Percentiles rank a stretch among this genome's conserved stretches.
Conservation (phyloP, 2,888 invertebrate genomes). For the Arctia plantaginis region DNA sequence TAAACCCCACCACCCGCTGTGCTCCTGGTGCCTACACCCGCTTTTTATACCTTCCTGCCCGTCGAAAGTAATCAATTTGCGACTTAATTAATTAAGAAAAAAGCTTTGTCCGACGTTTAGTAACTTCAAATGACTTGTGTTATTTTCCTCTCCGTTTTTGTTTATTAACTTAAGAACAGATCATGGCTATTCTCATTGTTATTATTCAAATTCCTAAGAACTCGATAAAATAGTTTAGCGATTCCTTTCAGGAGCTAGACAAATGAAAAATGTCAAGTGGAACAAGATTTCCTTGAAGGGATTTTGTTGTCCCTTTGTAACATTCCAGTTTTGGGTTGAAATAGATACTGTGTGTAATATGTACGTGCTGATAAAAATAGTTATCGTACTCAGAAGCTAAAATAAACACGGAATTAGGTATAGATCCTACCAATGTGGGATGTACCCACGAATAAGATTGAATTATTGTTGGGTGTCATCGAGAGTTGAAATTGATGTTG, state of each 20-base stretch:
- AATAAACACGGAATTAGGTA: too few relatives aligned
- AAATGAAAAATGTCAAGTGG: constrained; percentile 12
- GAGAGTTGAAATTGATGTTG: background rate
- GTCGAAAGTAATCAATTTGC: constrained; percentile 86
- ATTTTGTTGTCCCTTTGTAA: constrained; percentile 3
- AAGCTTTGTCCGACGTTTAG: constrained; percentile 62
- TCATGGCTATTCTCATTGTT: constrained; percentile 21
- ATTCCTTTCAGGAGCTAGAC: constrained; percentile 18
- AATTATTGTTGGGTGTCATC: background rate
- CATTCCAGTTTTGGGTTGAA: background rate
- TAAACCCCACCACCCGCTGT: constrained; percentile 73
- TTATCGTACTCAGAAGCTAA: background rate
- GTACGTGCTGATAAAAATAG: background rate
- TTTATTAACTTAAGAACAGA: constrained; percentile 41
- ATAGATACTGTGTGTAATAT: background rate
- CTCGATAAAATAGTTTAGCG: constrained; percentile 19
- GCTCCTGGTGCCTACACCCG: constrained; percentile 80
- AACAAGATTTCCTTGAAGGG: background rate
- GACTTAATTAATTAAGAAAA: constrained; percentile 86
- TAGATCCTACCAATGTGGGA: background rate
- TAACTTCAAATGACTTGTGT: constrained; percentile 55
- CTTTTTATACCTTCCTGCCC: constrained; percentile 83
- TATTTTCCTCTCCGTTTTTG: constrained; percentile 44
- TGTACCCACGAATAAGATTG: background rate
- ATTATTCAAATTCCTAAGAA: background rate